phyloP scores from a whole-genome alignment of 2,888 invertebrate genomes.

The Scaptomyza caliginosa region DNA sequence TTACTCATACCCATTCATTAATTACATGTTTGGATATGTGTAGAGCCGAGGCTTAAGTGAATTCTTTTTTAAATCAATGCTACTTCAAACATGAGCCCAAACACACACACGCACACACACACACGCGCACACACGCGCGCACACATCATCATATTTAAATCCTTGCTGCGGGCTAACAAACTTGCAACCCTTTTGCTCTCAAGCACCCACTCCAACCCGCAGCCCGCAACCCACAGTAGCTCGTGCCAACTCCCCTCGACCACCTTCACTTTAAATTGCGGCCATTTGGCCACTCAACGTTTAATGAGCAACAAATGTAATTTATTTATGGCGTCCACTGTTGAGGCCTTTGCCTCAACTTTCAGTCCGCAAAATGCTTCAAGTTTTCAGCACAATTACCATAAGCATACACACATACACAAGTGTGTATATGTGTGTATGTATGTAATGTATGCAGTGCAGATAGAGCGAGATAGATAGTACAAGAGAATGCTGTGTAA shows the following conservation, averaged over 20 bases:
- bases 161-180: conserved; percentile 32
- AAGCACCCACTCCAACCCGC: not conserved
- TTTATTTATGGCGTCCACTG: conserved; percentile 68
- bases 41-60: conserved; percentile 29
- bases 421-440: not conserved
- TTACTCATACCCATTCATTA: conserved; percentile 42
- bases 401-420: conserved; percentile 60
- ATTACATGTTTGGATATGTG: conserved; percentile 17
- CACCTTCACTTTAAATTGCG: conserved; percentile 47
- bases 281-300: conserved; percentile 71
- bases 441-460: no score
- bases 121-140: conserved; percentile 7
- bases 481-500: conserved; percentile 52
- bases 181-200: conserved; percentile 15
- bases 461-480: conserved; percentile 28
- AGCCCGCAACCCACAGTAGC: not conserved
- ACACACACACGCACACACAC: not conserved
- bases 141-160: conserved; percentile 10
- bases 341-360: conserved; percentile 54
- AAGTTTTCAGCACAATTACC: conserved; percentile 77
- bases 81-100: conserved; percentile 35
- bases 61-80: conserved; percentile 60
- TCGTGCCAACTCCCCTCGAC: not conserved
- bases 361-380: conserved; percentile 69
- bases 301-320: conserved; percentile 78